A percentile compares a stretch with the other conserved stretches of the same genome.
Conservation (phyloP, 2,797 vertebrate genomes). For the Graptemys geographica region DNA sequence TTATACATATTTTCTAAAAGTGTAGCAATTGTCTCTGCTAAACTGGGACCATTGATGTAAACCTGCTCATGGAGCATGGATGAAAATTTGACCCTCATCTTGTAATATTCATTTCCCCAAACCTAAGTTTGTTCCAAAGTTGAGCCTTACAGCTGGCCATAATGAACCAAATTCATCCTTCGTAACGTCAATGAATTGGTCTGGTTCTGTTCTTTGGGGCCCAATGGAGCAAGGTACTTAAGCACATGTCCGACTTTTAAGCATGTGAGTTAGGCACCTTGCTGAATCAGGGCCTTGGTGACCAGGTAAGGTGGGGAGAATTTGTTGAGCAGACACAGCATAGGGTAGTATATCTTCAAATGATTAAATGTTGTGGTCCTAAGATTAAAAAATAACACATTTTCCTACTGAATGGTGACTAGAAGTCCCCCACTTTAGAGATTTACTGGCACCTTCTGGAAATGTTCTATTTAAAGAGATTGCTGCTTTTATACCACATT, state of each 20-base stretch:
- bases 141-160: not conserved
- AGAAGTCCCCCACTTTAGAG: not conserved
- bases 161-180: not conserved
- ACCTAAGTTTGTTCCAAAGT: not conserved
- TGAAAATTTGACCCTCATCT: not conserved
- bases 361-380: not conserved
- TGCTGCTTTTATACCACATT: not conserved
- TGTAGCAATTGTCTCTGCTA: not conserved
- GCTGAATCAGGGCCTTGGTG: not conserved
- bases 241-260: not conserved
- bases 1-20: not conserved
- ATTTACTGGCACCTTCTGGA: fast-evolving
- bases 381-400: not conserved
- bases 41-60: not conserved
- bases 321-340: not conserved
- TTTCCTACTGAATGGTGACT: not conserved
- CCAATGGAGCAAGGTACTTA: not conserved
- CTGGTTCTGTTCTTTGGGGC: not conserved
- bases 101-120: not conserved
- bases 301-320: not conserved
- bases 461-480: not conserved
- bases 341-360: not conserved
- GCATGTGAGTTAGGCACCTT: not conserved
- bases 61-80: not conserved
- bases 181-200: not conserved